Base-by-base conservation (phyloP, 2,888 invertebrate species). In the Meloe dianella region DNA sequence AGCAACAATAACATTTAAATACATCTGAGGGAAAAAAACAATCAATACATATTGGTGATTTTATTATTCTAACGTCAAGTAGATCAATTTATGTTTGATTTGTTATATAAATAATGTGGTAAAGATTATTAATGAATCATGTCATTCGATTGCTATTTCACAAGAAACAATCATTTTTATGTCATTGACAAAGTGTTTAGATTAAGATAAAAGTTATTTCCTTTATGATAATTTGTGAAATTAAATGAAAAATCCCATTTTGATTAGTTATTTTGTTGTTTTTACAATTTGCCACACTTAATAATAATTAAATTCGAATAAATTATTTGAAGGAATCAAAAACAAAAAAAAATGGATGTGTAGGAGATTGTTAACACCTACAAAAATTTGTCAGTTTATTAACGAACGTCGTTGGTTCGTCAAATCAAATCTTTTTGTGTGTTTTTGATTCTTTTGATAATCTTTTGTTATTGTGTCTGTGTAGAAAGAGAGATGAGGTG, bases 41-140 rank as follows among this genome's bases (percentile, higher is more conserved):
- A n/a, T n/a, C n/a, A n/a, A n/a, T n/a, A n/a, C n/a, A n/a, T n/a
- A n/a, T n/a, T 32, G 8, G 32, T 9, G 8, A 5, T 7, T 5
- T 32, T 7, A 32, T 7, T 6, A 32, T 32, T 2, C 7, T 32
- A 32, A 32, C 3, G 32, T 32, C 32, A 32, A 32, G 32, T 10
- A 32, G 32, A 32, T 7, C 1, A 1, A 32, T 32, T 32, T 32
- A 10, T 32, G 1, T 17, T 17, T 2, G 17, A 17, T 41, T 41
- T n/a, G 17, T 41, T 41, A 41, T 41, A 41, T 17, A n/a, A 20
- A 22, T 20, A 7, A 47, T 9, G 20, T 17, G 3, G 10, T 8
- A n/a, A 58, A 58, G n/a, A n/a, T n/a, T n/a, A n/a, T n/a, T n/a
- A n/a, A 58, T 58, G 32, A 58, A 58, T 58, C 58, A 58, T 35